A percentile compares a stretch with the other conserved stretches of the same genome.
Conservation (phyloP, 1,140 invertebrate species). For the Psilanteris sp. region DNA sequence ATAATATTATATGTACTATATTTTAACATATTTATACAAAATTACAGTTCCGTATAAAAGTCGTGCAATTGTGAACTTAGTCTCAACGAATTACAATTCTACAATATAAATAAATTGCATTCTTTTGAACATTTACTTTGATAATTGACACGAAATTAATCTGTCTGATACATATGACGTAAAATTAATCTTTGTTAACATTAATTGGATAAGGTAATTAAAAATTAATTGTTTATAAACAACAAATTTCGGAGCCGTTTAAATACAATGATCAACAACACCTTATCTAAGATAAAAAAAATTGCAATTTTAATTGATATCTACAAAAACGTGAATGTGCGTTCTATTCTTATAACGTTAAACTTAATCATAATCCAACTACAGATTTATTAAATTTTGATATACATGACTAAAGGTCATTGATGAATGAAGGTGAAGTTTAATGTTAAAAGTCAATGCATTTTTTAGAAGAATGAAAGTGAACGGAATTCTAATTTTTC, state of each 20-base stretch:
- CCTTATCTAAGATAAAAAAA: conserved; percentile 30
- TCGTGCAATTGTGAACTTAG: conserved; percentile 46
- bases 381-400: conserved; percentile 23
- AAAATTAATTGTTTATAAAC: conserved; percentile 27
- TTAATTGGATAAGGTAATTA: conserved; percentile 28
- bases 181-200: conserved; percentile 29
- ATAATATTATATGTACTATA: conserved; percentile 12
- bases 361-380: conserved; percentile 37
- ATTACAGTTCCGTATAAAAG: conserved; percentile 29
- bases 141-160: conserved; percentile 25
- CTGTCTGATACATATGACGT: conserved; percentile 21
- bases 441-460: conserved; percentile 13
- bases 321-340: conserved; percentile 50
- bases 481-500: neutral
- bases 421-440: conserved; percentile 1
- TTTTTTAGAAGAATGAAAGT: neutral
- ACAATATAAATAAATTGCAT: conserved; percentile 52
- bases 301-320: conserved; percentile 48
- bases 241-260: conserved; percentile 12
- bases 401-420: conserved; percentile 1
- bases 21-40: conserved; percentile 26
- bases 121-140: conserved; percentile 42
- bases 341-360: conserved; percentile 33
- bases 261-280: conserved; percentile 44
- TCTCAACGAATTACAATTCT: conserved; percentile 43